A percentile compares a stretch with the other conserved stretches of the same genome.
phyloP scores from a whole-genome alignment of 2,797 vertebrate species.

The Pseudocheirus occidentalis region DNA sequence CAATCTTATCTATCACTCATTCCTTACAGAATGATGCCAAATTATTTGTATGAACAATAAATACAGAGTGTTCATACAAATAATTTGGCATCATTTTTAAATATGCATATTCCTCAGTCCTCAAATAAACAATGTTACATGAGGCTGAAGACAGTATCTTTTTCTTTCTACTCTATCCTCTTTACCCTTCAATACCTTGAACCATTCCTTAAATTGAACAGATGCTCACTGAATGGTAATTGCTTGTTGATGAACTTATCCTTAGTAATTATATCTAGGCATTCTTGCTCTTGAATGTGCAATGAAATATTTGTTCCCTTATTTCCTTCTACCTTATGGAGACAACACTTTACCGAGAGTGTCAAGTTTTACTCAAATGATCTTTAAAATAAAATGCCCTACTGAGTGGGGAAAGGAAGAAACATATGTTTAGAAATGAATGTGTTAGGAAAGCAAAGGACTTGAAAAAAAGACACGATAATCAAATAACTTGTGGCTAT shows the following conservation, averaged over 20 bases:
- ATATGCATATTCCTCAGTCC: not conserved
- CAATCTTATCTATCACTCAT: not conserved
- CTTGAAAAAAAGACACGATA: not conserved
- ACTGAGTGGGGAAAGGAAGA: not conserved
- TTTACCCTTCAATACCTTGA: not conserved
- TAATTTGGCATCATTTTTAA: not conserved
- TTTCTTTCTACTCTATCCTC: not conserved
- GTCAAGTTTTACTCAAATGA: not conserved
- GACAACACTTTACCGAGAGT: not conserved
- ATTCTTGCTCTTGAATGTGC: not conserved
- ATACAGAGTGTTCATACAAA: not conserved
- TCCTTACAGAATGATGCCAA: too few relatives aligned
- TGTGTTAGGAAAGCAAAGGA: not conserved
- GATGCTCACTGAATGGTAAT: not conserved
- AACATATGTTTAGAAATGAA: not conserved
- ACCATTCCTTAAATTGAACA: not conserved
- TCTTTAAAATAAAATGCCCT: conserved; percentile 1
- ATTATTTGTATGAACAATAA: too few relatives aligned
- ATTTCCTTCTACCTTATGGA: conserved; percentile 4
- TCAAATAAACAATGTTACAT: not conserved
- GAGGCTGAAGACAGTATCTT: not conserved
- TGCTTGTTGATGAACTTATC: not conserved
- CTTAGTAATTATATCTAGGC: not conserved
- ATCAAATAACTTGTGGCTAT: not conserved
- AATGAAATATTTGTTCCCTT: not conserved